Evolutionary conservation across 2,888 invertebrate species (phyloP), one percentile per base, ranked within the genome.

Genomic region (Melieria omissa): DNA sequence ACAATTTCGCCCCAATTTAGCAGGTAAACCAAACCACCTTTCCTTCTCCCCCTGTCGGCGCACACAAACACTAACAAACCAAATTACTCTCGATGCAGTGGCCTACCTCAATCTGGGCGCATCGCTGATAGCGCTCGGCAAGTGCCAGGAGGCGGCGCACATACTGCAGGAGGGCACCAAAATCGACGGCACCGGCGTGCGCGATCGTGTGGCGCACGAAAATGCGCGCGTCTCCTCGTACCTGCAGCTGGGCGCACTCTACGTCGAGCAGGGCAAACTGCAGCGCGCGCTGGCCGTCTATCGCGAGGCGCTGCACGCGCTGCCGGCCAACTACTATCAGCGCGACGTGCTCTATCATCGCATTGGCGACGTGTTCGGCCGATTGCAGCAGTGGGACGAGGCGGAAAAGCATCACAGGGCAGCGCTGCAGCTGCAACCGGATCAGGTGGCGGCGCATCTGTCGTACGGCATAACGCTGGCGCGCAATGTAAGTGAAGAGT

Each of bases 21-120:
- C 97, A 86, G 90, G 97, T 97, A 90, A 95, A n/a, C 14, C n/a
- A 2, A 6, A 42, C 10, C n/a, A n/a, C n/a, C n/a, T 12, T 9
- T 41, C 7, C 7, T 60, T 60, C 60, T 0, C n/a, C 7, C 16
- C 29, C 2, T 16, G 16, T 16, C 16, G 2, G 4, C 5, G 3
- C 16, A 14, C 14, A 57, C 5, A 29, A 29, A 29, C 29, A 29
- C 29, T 29, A 29, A 29, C 29, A 29, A 29, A 29, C 58, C 10
- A 58, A 29, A 41, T 29, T 0, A 4, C n/a, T 6, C 41, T 5
- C 5, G 16, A 1, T 44, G 65, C 90, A 97, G 97, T 97, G 90
- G 97, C 97, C 67, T 95, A 98, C 88, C 92, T 98, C 78, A 98
- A 97, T 86, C 90, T 97, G 81, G 98, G 96, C 6, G 93, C 95